These are phyloP conservation scores for Pungitius pungitius DNA, from an alignment of 2,113 vertebrate genomes.

Conservation along the genomic window DNA sequence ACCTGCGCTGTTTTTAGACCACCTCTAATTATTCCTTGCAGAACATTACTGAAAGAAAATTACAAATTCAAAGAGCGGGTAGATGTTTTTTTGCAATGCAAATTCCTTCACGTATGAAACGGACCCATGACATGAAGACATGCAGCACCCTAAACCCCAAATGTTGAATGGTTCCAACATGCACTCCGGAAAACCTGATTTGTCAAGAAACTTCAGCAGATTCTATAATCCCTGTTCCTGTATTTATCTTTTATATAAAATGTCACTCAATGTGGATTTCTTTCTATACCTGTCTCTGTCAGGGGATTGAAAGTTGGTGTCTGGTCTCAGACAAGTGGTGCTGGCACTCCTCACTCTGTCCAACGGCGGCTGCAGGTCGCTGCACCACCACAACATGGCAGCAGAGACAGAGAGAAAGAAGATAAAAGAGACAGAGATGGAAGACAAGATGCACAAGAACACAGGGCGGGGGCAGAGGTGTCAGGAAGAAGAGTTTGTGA, in stretches of 20 bases:
- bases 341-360: conserved; percentile 99
- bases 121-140: conserved; percentile 27
- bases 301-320: conserved; percentile 94
- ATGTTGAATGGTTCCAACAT: conserved; percentile 19
- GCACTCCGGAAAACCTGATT: conserved; percentile 5
- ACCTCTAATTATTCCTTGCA: not conserved
- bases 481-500: conserved; percentile 7
- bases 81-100: not conserved
- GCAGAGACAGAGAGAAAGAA: conserved; percentile 72
- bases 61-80: not conserved
- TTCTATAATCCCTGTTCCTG: not conserved
- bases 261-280: not conserved
- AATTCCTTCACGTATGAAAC: conserved; percentile 67
- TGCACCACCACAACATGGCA: conserved; percentile 87
- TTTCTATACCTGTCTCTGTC: conserved; percentile 93
- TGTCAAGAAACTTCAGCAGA: not conserved
- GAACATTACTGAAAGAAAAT: not conserved
- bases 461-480: conserved; percentile 12
- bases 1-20: not conserved
- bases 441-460: conserved; percentile 20
- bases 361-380: conserved; percentile 97
- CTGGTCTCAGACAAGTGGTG: conserved; percentile 99
- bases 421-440: conserved; percentile 17
- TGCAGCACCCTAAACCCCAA: conserved; percentile 13
- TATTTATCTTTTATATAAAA: not conserved